Evolutionary conservation across 2,113 vertebrate genomes (phyloP), one percentile per base, ranked within the genome.

Genomic region (Ceyx melanurus): DNA sequence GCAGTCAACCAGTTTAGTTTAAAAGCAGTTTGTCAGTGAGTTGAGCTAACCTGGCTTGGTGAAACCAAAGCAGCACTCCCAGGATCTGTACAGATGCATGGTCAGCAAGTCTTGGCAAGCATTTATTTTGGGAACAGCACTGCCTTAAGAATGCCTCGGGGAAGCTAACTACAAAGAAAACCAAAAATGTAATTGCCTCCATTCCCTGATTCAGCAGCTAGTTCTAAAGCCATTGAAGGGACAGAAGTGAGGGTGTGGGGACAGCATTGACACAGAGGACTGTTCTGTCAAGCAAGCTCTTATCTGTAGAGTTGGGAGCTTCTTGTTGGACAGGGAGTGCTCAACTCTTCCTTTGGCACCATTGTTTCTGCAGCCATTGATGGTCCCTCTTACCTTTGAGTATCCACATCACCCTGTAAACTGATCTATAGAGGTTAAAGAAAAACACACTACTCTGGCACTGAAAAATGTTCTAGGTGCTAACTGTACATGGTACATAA

Each of bases 31-130:
- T 43, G 71, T 19, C 15, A 33, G 80, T 2, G 3, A 25, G 42
- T 83, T 83, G 54, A 58, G n/a, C 54, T 79, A 48, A 25, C 75
- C 45, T 73, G 66, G 48, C 58, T 33, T 35, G 58, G 35, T 48
- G 86, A 57, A 86, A 70, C 31, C 35, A 43, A 60, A 40, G 58
- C 43, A 53, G 29, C 40, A 23, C 29, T 75, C 40, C 40, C 54
- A 61, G 67, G 29, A 68, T 67, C 72, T 80, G 50, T 33, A n/a
- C 40, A 37, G 57, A 21, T 60, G 76, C 54, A 18, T 11, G 54
- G 68, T 40, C 92, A 92, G 64, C 68, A 74, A 70, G 73, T 60
- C 64, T 70, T 70, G 67, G 54, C 80, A 83, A 76, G 76, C 40
- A 26, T 76, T 86, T 79, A 42, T 83, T 78, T 42, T 66, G 64